A percentile compares a stretch with the other conserved stretches of the same genome.
These are phyloP conservation scores for Syritta pipiens DNA, from an alignment of 2,888 invertebrate species.

Conservation along the genomic window DNA sequence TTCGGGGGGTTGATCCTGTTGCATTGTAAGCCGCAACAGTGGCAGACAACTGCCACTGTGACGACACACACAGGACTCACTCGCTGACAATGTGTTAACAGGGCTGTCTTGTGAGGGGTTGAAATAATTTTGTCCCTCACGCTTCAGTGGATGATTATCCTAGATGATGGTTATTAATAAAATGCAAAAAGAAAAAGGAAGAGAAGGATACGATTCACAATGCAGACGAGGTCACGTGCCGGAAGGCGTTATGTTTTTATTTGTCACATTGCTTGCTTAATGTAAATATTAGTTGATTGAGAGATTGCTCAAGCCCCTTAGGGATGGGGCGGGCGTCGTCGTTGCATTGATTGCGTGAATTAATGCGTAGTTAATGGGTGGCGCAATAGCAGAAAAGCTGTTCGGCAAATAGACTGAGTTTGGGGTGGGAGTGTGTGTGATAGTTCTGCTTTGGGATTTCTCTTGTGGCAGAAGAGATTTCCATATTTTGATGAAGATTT, in stretches of 20 bases:
- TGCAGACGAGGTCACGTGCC: constrained; percentile 66
- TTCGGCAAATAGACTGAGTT: constrained; percentile 45
- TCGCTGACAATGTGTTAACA: constrained; percentile 66
- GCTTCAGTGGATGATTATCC: constrained; percentile 53
- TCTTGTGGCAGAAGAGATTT: constrained; percentile 35
- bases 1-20: constrained; percentile 75
- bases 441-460: not conserved
- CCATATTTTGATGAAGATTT: too few species aligned
- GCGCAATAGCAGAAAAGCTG: constrained; percentile 50
- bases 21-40: constrained; percentile 50
- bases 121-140: constrained; percentile 57
- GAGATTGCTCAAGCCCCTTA: constrained; percentile 41
- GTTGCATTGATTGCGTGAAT: constrained; percentile 59
- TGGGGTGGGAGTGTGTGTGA: not conserved
- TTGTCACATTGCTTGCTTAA: constrained; percentile 66
- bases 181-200: constrained; percentile 40
- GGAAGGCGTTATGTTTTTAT: constrained; percentile 70
- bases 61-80: constrained; percentile 16
- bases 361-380: constrained; percentile 66
- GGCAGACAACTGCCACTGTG: constrained; percentile 19
- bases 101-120: constrained; percentile 48
- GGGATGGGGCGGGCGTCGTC: constrained; percentile 8
- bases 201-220: constrained; percentile 41
- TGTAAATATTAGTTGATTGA: constrained; percentile 69
- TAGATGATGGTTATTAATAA: constrained; percentile 69